Base-by-base conservation (phyloP, 2,797 vertebrate species). In the Malacoctenus gilli region DNA sequence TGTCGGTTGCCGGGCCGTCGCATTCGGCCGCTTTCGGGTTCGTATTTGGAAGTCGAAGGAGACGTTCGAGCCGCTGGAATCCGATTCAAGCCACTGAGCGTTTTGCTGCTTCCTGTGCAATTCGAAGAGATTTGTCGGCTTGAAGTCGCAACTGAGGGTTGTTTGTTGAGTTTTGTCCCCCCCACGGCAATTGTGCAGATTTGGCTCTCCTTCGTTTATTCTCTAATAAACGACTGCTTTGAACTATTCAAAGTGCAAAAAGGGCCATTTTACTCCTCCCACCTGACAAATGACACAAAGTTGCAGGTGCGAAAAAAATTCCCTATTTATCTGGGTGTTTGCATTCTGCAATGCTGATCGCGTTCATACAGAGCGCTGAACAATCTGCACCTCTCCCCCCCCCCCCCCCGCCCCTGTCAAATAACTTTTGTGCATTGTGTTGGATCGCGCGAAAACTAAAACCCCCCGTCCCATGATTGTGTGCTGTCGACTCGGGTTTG, bases 351-450 rank as follows among this genome's bases (percentile, higher is more conserved):
- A 75, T 55, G 81, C 82, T 77, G 86, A 92, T 92, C 85, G 85
- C 83, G 88, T 89, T 91, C 76, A 87, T 89, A 87, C 73, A 74
- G 80, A 66, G 54, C 77, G 85, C 80, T 86, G 84, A 92, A 89
- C 86, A 90, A 87, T 89, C 78, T 75, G 66, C 72, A 79, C 69
- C 76, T 81, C 79, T 68, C 51, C 59, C n/a, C n/a, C n/a, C n/a
- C n/a, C n/a, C n/a, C n/a, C n/a, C n/a, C n/a, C n/a, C n/a, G n/a
- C n/a, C n/a, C 70, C 82, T 81, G 83, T 89, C 85, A 85, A 76
- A 82, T 82, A 91, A 89, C 86, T 90, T 89, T 79, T 54, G 61
- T 77, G 79, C 71, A 89, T 92, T 92, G 90, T 92, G 90, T 92
- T 73, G 83, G 84, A 75, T 83, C 77, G 77, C 81, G 85, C 85